Percentiles rank a stretch among this genome's conserved stretches.
These are phyloP conservation scores for Chinchilla lanigera DNA, from an alignment of 2,113 vertebrate species.

Conservation along the genomic window DNA sequence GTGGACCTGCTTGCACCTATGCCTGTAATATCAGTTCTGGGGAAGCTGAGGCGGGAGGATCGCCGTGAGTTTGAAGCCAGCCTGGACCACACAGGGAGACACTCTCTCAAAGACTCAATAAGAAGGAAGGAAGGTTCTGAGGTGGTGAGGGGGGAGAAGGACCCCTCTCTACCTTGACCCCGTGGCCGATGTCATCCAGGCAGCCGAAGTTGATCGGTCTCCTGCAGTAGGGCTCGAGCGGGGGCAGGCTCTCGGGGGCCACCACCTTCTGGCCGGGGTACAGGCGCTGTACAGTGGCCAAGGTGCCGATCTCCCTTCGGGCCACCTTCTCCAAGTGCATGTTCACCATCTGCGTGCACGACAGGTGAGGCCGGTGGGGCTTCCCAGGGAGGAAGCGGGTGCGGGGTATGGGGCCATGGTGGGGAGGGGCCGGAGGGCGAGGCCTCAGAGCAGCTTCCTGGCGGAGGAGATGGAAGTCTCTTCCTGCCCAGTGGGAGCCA, in stretches of 20 bases:
- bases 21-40: background rate
- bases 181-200: conserved; percentile 92
- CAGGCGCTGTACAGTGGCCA: conserved; percentile 84
- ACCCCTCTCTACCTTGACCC: conserved; percentile 87
- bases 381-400: background rate
- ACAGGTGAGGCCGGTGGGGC: background rate
- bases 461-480: too few species aligned
- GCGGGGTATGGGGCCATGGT: background rate
- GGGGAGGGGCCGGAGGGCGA: too few species aligned
- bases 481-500: too few species aligned
- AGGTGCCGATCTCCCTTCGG: conserved; percentile 89
- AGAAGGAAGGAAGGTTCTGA: background rate
- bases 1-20: background rate
- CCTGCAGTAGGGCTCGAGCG: conserved; percentile 87
- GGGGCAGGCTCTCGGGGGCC: conserved; percentile 78
- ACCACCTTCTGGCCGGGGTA: conserved; percentile 81
- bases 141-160: background rate
- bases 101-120: background rate
- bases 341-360: conserved; percentile 87
- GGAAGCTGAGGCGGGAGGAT: background rate
- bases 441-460: too few species aligned
- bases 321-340: conserved; percentile 93
- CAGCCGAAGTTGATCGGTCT: conserved; percentile 89
- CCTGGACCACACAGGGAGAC: background rate
- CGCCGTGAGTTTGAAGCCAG: background rate